phyloP scores from a whole-genome alignment of 2,888 invertebrate species.

The Phaedon cochleariae region DNA sequence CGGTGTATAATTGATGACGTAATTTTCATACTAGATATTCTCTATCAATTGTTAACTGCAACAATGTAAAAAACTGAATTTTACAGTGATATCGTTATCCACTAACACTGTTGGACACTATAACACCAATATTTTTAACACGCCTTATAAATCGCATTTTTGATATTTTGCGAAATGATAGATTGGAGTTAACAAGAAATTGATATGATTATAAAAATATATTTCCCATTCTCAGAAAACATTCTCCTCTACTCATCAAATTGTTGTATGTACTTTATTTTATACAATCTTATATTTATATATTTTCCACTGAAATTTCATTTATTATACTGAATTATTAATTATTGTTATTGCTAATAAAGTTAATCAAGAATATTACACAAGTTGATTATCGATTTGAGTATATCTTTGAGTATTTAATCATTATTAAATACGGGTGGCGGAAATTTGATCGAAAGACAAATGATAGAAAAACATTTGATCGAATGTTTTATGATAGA shows the following conservation, averaged over 20 bases:
- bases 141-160: too few relatives aligned
- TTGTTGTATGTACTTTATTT: not conserved
- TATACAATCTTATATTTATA: not conserved
- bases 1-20: too few relatives aligned
- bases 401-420: too few relatives aligned
- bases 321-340: conserved; percentile 4
- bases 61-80: not conserved
- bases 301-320: not conserved
- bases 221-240: too few relatives aligned
- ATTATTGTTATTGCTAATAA: conserved; percentile 14
- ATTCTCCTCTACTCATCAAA: not conserved
- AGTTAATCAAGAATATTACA: not conserved
- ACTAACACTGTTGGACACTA: not conserved
- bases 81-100: not conserved
- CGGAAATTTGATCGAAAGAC: conserved; percentile 16
- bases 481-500: too few relatives aligned
- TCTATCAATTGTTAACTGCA: too few relatives aligned
- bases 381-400: too few relatives aligned
- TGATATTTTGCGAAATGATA: too few relatives aligned
- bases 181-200: too few relatives aligned
- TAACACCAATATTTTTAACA: not conserved
- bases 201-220: too few relatives aligned
- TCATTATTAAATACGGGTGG: not conserved
- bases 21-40: too few relatives aligned
- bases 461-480: too few relatives aligned